These are phyloP conservation scores for Tricholauxania praeusta DNA, from an alignment of 2,888 invertebrate species.

Conservation along the genomic window DNA sequence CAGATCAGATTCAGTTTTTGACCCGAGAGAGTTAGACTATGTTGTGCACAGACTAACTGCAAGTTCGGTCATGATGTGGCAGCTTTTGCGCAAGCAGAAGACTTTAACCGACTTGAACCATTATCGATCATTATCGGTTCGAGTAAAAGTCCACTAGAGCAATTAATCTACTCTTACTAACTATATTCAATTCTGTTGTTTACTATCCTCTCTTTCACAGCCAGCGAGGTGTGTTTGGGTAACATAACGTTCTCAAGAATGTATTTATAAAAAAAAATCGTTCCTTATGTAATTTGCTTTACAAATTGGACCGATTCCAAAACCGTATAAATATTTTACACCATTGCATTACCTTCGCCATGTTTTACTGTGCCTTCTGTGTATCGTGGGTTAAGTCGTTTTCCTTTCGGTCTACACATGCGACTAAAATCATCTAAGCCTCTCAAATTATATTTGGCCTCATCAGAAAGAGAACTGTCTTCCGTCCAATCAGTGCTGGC, in stretches of 20 bases:
- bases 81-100: too few relatives aligned
- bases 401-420: neutral
- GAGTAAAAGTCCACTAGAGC: too few relatives aligned
- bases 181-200: conserved; percentile 37
- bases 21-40: too few relatives aligned
- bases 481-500: neutral
- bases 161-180: too few relatives aligned
- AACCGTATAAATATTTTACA: conserved; percentile 46
- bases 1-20: too few relatives aligned
- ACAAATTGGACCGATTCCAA: conserved; percentile 45
- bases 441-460: neutral
- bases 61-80: too few relatives aligned
- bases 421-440: neutral
- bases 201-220: conserved; percentile 40
- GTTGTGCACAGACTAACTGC: too few relatives aligned
- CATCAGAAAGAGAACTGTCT: neutral
- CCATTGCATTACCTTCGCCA: conserved; percentile 43
- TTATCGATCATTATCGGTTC: too few relatives aligned
- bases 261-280: conserved; percentile 39
- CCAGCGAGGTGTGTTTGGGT: conserved; percentile 41
- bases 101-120: too few relatives aligned
- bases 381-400: neutral
- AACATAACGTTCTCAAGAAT: conserved; percentile 45
- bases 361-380: conserved; percentile 40
- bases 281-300: conserved; percentile 45